A percentile compares a stretch with the other conserved stretches of the same genome.
These are phyloP conservation scores for Saccopteryx leptura DNA, from an alignment of 2,113 vertebrate genomes.

Conservation along the genomic window DNA sequence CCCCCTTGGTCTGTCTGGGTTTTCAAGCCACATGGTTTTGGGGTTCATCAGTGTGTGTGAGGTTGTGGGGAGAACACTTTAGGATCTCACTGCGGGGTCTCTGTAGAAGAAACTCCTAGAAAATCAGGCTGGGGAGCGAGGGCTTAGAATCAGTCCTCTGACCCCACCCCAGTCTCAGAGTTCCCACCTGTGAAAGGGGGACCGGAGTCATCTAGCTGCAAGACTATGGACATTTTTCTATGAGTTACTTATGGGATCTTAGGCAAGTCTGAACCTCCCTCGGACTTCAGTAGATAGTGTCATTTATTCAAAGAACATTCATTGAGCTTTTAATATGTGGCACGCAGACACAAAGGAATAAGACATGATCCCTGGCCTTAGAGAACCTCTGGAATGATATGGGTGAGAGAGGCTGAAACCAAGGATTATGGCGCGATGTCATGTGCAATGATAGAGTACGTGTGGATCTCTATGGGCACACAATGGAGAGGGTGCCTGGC, in stretches of 20 bases:
- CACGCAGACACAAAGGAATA: background rate
- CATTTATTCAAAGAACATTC: background rate
- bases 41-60: background rate
- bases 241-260: background rate
- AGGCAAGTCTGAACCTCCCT: background rate
- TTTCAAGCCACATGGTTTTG: background rate
- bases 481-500: background rate
- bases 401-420: background rate
- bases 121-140: background rate
- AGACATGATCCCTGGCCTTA: background rate
- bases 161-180: background rate
- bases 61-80: background rate
- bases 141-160: background rate
- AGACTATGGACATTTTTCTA: rapidly evolving
- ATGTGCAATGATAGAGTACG: rapidly evolving
- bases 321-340: background rate
- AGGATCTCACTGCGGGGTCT: background rate
- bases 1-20: background rate
- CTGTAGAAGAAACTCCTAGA: background rate
- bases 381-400: background rate
- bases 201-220: background rate
- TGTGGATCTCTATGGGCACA: rapidly evolving
- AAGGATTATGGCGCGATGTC: rapidly evolving
- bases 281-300: background rate
- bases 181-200: no score